Evolutionary conservation across 1,140 invertebrate species (phyloP).

Genomic region (Daktulosphaira vitifoliae): DNA sequence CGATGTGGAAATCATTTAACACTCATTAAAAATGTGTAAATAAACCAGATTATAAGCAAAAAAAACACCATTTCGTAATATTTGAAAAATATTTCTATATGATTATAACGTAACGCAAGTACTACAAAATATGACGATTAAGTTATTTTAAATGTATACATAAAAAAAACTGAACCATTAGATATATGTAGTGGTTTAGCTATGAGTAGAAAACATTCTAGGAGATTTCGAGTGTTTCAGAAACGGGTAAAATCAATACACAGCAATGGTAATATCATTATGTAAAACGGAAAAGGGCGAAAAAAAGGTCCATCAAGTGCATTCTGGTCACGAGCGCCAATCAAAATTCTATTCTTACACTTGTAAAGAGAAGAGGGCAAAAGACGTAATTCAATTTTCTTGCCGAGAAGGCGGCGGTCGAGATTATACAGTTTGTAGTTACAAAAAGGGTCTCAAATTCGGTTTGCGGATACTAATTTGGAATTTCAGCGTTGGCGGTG

Average conservation of each 20-base stretch:
- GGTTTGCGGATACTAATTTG: slow-evolving; percentile 25
- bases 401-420: slow-evolving; percentile 14
- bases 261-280: slow-evolving; percentile 17
- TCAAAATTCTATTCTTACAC: slow-evolving; percentile 34
- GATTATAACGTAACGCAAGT: too few species aligned
- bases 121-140: too few species aligned
- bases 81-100: too few species aligned
- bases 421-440: slow-evolving; percentile 9
- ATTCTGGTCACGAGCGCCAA: slow-evolving; percentile 33
- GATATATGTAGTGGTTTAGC: too few species aligned
- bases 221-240: slow-evolving; percentile 1
- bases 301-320: slow-evolving; percentile 14
- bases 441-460: slow-evolving; percentile 27
- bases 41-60: too few species aligned
- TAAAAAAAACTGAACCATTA: too few species aligned
- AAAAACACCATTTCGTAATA: too few species aligned
- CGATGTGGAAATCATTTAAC: too few species aligned
- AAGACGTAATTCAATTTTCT: slow-evolving; percentile 30
- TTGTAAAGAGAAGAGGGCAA: slow-evolving; percentile 21
- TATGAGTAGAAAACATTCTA: too few species aligned
- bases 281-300: slow-evolving; percentile 18
- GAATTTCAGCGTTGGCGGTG: slow-evolving; percentile 8
- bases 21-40: too few species aligned
- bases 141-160: too few species aligned
- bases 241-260: slow-evolving; percentile 21